Base-by-base conservation (phyloP, 1,140 invertebrate species). In the Drosophila orena region DNA sequence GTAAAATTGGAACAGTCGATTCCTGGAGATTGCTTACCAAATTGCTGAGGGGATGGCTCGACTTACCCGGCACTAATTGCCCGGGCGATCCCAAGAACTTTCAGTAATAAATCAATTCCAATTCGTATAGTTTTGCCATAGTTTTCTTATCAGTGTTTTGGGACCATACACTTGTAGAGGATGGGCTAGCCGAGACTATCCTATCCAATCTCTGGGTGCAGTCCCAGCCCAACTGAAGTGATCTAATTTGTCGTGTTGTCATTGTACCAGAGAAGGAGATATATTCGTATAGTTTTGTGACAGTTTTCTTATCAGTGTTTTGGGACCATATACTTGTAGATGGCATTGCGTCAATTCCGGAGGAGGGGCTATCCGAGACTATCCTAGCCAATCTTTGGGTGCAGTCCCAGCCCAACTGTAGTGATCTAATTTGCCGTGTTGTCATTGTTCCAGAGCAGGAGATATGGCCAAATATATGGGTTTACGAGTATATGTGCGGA, bases 21-120 rank as follows among this genome's bases (percentile, higher is more conserved):
- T 50, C 47, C 35, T 35, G 34, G 43, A 71, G 27, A 12, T 40
- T 24, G 3, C 8, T 22, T 14, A 22, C 24, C 46, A 49, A 60
- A 70, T 59, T 44, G 52, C n/a, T 42, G 46, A 3, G 22, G 34
- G 52, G 40, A 42, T 59, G 24, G 17, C 17, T 17, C 17, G 17
- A 17, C 17, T 65, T 71, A 50, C 43, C 22, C 44, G 50, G 37
- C 50, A 61, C 57, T 62, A 80, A 79, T 62, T 79, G 53, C 49
- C 37, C 53, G 38, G 37, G 37, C 24, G 46, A 59, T 37, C 14
- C 47, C 50, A 46, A 66, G 38, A 52, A 66, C 22, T 27, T 60
- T 43, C 49, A 27, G 44, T 34, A 44, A 59, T 86, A 81, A 77
- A 74, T 81, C 77, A 77, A 66, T 74, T 79, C 69, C 72, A 65